phyloP scores from a whole-genome alignment of 2,888 invertebrate species.

The Aquatica leii region DNA sequence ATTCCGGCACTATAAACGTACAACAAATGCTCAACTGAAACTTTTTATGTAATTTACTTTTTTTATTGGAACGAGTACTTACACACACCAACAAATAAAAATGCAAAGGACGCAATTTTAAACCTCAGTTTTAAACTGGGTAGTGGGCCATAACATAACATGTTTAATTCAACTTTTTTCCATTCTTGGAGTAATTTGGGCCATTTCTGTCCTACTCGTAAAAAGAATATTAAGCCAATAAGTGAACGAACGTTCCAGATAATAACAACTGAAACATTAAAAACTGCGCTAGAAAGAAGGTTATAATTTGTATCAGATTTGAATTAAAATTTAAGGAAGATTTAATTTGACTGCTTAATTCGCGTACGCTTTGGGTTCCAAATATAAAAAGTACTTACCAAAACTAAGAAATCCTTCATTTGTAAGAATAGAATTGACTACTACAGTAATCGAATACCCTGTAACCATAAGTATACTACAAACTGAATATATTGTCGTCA shows the following conservation, averaged over 20 bases:
- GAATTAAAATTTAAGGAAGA: too few relatives aligned
- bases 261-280: conserved; percentile 21
- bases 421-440: not conserved
- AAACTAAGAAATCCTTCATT: conserved; percentile 20
- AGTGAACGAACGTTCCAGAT: conserved; percentile 28
- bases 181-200: conserved; percentile 28
- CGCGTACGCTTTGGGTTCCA: not conserved
- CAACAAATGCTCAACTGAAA: conserved; percentile 23
- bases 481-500: conserved; percentile 6
- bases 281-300: too few relatives aligned
- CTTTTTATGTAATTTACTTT: not conserved
- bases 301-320: not conserved
- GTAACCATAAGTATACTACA: not conserved
- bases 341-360: too few relatives aligned
- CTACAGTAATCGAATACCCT: conserved; percentile 10
- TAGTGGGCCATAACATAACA: conserved; percentile 19
- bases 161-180: conserved; percentile 29
- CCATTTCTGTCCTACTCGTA: conserved; percentile 31
- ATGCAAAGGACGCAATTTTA: conserved; percentile 14
- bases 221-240: conserved; percentile 13
- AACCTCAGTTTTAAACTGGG: conserved; percentile 18
- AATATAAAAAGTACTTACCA: conserved; percentile 10
- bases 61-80: not conserved
- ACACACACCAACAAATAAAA: conserved; percentile 23
- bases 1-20: not conserved